Percentiles rank a stretch among this genome's conserved stretches.
Evolutionary conservation across 2,797 vertebrate genomes (phyloP).

Genomic region (Uromys caudimaculatus): DNA sequence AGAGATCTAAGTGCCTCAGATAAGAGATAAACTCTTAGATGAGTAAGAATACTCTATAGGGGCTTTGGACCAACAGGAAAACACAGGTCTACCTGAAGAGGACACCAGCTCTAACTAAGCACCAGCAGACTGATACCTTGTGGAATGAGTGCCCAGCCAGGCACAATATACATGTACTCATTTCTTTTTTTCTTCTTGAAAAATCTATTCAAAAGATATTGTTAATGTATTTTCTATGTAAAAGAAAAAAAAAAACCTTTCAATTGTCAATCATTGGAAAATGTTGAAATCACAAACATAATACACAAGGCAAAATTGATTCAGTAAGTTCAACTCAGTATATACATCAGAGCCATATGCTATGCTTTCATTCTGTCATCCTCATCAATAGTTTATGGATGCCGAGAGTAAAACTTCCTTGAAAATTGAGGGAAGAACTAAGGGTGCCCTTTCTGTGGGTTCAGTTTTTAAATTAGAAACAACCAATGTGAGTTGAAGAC

Average conservation of each 20-base stretch:
- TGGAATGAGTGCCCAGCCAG: not conserved
- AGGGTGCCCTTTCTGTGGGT: not conserved
- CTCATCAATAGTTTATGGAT: not conserved
- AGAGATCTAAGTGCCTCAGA: not conserved
- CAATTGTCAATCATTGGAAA: not conserved
- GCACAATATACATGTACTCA: not conserved
- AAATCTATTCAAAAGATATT: not conserved
- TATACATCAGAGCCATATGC: not conserved
- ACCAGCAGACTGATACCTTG: not conserved
- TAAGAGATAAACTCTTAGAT: not conserved
- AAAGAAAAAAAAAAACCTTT: conserved; percentile 26
- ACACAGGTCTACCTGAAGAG: accelerated
- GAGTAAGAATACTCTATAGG: not conserved
- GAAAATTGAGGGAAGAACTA: not conserved
- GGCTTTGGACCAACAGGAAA: accelerated
- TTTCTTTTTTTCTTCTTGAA: not conserved
- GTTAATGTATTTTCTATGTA: not conserved
- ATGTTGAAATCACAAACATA: not conserved
- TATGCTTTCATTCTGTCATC: not conserved
- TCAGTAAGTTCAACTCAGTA: not conserved
- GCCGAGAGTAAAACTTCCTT: not conserved
- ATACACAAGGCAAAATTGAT: not conserved
- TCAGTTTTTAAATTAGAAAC: not conserved
- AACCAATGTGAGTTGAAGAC: not conserved
- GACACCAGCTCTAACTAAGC: accelerated